Percentiles rank a stretch among this genome's conserved stretches.
Conservation (phyloP, 2,888 invertebrate genomes). For the Epirrhoe alternata region DNA sequence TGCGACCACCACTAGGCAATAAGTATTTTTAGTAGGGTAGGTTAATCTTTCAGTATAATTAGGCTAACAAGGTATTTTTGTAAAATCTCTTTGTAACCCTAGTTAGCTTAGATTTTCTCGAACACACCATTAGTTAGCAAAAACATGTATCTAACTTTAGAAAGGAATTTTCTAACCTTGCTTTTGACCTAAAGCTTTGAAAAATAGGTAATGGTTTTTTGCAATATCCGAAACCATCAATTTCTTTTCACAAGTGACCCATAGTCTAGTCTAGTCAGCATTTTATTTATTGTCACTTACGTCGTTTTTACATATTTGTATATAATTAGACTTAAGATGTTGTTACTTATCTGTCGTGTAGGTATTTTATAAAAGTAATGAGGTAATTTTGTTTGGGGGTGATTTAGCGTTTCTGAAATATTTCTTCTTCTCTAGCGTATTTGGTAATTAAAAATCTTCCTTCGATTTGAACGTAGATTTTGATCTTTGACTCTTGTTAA, state of each 20-base stretch:
- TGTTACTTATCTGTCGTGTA: conserved; percentile 36
- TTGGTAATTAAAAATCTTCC: conserved; percentile 36
- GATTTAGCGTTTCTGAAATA: conserved; percentile 38
- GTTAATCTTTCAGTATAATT: not conserved
- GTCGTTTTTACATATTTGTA: conserved; percentile 39
- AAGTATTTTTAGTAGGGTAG: conserved; percentile 14
- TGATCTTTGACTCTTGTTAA: conserved; percentile 33
- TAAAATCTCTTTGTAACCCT: conserved; percentile 16
- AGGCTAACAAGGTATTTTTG: conserved; percentile 21
- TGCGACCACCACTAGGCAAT: too few species aligned
- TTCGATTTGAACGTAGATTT: conserved; percentile 42
- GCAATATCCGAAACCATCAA: conserved; percentile 25
- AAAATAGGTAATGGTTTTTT: conserved; percentile 19
- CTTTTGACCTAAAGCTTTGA: conserved; percentile 23
- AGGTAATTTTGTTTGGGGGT: conserved; percentile 34
- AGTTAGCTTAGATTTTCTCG: conserved; percentile 18
- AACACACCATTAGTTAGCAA: conserved; percentile 10
- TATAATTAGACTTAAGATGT: conserved; percentile 44
- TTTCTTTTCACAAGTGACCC: conserved; percentile 13
- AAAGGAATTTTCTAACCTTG: conserved; percentile 14
- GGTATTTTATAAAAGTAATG: conserved; percentile 39
- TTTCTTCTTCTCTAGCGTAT: conserved; percentile 35
- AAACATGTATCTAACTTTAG: conserved; percentile 3
- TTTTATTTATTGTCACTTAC: conserved; percentile 26
- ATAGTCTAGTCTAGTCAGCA: conserved; percentile 38